Base-by-base conservation (phyloP, 2,888 invertebrate species). In the Cheilosia vulpina region DNA sequence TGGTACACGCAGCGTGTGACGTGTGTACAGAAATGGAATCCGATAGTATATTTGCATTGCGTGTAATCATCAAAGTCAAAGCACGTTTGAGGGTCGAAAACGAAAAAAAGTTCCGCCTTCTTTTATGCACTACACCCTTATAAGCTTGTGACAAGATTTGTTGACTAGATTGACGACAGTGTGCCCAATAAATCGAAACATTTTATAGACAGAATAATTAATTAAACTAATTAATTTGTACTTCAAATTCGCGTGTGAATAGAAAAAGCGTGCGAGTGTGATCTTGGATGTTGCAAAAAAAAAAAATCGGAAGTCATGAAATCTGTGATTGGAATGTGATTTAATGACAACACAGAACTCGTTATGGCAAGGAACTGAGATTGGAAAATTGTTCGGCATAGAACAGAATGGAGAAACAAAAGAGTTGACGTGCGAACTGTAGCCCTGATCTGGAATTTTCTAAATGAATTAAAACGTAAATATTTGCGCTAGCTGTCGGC, bases 1-100 rank as follows among this genome's bases (percentile, higher is more conserved):
- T 62, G 71, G 72, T 71, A 63, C 68, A 50, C 13, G 38, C 31
- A 52, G 17, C 13, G 15, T 27, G 19, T 17, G 45, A 21, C 34
- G 58, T 65, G 58, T 65, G 27, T 65, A 27, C 52, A 6, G 13
- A 13, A 45, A 52, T 53, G 47, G 41, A 24, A 63, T 24, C 57
- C 57, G 43, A 63, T 24, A 19, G 17, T 31, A 55, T 41, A 71
- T 50, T 31, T 27, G 38, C 63, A 65, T 19, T 50, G 24, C 24
- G 19, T 47, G 68, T 73, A 75, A 38, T 15, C 57, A 73, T 41
- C n/a, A 27, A 43, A 55, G 11, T 7, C 83, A 15, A 41, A 15
- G 63, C 83, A 84, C 83, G 83, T 79, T 53, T 79, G 79, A 84
- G 83, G 83, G 73, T 84, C 79, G 65, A 84, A 84, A 82, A 47